Conservation (phyloP, 92 coral and sea anemone genomes). For the Phenganax subtilis region DNA sequence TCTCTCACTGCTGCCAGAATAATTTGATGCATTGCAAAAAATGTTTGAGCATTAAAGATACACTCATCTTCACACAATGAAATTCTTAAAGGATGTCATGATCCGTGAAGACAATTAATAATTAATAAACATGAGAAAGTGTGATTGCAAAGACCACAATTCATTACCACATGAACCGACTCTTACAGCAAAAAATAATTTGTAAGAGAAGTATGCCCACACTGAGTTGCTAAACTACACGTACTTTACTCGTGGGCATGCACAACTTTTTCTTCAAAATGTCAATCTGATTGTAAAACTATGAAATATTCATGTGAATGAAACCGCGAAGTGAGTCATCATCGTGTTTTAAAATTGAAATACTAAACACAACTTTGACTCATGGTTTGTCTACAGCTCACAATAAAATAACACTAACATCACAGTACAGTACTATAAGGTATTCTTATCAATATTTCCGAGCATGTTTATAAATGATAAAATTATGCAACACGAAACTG, state of each 20-base stretch:
- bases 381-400: neutral
- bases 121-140: neutral
- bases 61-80: no score
- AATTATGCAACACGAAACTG: no score
- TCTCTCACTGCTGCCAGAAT: no score
- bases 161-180: neutral
- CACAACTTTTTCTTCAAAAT: neutral
- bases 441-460: no score
- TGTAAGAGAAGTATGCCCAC: no score
- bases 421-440: no score
- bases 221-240: neutral
- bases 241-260: neutral
- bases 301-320: constrained; percentile 2
- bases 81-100: neutral
- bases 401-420: neutral
- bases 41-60: no score
- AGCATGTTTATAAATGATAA: no score
- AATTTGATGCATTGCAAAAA: no score
- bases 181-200: no score
- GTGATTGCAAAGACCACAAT: neutral
- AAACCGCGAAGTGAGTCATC: constrained; percentile 9
- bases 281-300: constrained; percentile 5
- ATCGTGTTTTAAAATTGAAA: neutral
- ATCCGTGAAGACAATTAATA: constrained; percentile 10
- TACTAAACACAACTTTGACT: neutral